Evolutionary conservation across 2,888 invertebrate species (phyloP), one percentile per base, ranked within the genome.

Genomic region (Diarsia dahlii): DNA sequence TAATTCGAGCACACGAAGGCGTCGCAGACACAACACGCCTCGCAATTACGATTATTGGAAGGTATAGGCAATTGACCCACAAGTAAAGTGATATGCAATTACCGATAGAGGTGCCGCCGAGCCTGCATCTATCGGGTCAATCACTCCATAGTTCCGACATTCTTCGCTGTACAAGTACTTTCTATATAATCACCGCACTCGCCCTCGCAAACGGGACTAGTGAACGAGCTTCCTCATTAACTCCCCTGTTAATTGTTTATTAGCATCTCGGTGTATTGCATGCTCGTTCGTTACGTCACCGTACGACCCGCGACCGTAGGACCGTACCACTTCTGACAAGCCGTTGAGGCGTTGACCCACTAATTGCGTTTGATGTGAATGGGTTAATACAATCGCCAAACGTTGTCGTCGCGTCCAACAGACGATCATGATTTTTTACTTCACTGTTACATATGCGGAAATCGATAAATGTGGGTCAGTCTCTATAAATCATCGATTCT

Each of bases 11-110:
- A 82, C 70, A 76, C 81, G 82, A 82, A 78, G 82, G 84, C 86
- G 86, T 87, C 86, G 85, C 87, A 83, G 90, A 87, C 89, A 78
- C 89, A 79, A 82, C 90, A 89, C 91, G 89, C 88, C 89, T 91
- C 88, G 90, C 92, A 92, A 94, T 93, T 92, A 93, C 90, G 89
- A 91, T 92, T 92, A 95, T 93, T 92, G 92, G 90, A 90, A 92
- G 93, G 90, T 92, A 91, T 78, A 91, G 90, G 90, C 93, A 94
- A 95, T 95, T 95, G 95, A 95, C 95, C 95, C 86, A 95, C 91
- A 93, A 94, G 83, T 86, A 87, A 78, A 87, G 90, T 90, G 89
- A 92, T 92, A 89, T 91, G 90, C 92, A 92, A 94, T 94, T 94
- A 93, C 90, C 85, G 87, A 89, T 91, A 89, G 87, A 91, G 91